Evolutionary conservation across 1,140 invertebrate genomes (phyloP), one percentile per base, ranked within the genome.

Genomic region (Liolophura sinensis): DNA sequence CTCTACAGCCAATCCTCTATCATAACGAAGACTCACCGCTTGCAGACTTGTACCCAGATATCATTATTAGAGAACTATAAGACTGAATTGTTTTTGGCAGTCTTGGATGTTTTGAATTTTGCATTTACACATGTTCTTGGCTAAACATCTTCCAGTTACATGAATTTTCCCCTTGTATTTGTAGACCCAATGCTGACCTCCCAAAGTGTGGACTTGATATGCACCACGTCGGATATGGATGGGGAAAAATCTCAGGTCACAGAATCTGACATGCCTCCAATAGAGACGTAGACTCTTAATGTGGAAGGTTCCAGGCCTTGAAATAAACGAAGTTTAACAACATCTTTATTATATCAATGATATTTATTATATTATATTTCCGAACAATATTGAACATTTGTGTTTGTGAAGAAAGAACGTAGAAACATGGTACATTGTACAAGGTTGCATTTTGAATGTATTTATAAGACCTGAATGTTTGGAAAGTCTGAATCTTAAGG

Each of bases 151-250:
- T n/a, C n/a, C n/a, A 11, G 46, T 60, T 18, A 62, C n/a, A 47
- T 27, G 54, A 40, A 5, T 59, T 1, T 48, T 27, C 6, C 52
- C 52, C 22, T 55, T 60, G 14, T 22, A 56, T 57, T 68, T 73
- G 18, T 69, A 77, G 76, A 76, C 69, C 76, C 74, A 9, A 78
- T 78, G 67, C 68, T 78, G 3, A 68, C 73, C 14, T 76, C 74
- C 11, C 70, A 74, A 14, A 72, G 65, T 27, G 49, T 64, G 12
- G 76, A 78, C 58, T 60, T 78, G 15, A 78, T 76, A 50, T 71
- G 71, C 15, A 67, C 70, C 27, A 67, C 73, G 18, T 78, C 74
- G 22, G 76, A 78, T 50, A 66, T 69, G 24, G 76, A 78, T 51
- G 63, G 54, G 18, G 76, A 78, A 55, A 78, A 78, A 59, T 54